A percentile compares a stretch with the other conserved stretches of the same genome.
Conservation (phyloP, 2,888 invertebrate species). For the Thyatira batis region DNA sequence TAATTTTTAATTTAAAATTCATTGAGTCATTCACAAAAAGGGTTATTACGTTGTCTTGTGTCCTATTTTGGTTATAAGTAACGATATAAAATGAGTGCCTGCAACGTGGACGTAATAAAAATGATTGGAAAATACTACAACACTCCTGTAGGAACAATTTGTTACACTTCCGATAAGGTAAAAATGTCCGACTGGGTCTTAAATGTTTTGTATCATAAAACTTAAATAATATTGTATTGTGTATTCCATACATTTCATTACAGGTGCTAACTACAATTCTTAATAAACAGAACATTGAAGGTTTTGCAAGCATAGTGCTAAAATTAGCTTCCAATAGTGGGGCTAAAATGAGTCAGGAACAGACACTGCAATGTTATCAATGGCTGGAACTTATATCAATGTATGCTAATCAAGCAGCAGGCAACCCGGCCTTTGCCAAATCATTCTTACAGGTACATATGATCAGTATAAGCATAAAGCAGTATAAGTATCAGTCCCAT, state of each 20-base stretch:
- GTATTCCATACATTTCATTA: slow-evolving; percentile 20
- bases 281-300: slow-evolving; percentile 68
- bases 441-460: slow-evolving; percentile 74
- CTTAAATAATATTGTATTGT: no score
- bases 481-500: no score
- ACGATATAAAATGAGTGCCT: slow-evolving; percentile 45
- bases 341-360: slow-evolving; percentile 60
- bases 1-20: no score
- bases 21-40: no score
- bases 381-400: slow-evolving; percentile 86
- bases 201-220: not conserved
- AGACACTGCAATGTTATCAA: slow-evolving; percentile 78
- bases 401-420: slow-evolving; percentile 76
- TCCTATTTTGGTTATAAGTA: not conserved
- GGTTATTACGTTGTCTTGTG: no score
- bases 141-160: slow-evolving; percentile 73
- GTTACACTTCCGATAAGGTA: slow-evolving; percentile 81
- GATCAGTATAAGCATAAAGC: no score
- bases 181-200: not conserved
- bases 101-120: slow-evolving; percentile 69
- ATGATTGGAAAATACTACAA: slow-evolving; percentile 80
- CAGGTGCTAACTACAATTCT: slow-evolving; percentile 76
- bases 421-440: slow-evolving; percentile 65
- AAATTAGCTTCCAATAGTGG: slow-evolving; percentile 70
- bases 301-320: slow-evolving; percentile 80